Percentiles rank a stretch among this genome's conserved stretches.
Evolutionary conservation across 2,888 invertebrate species (phyloP).

Genomic region (Cheilosia vulpina): DNA sequence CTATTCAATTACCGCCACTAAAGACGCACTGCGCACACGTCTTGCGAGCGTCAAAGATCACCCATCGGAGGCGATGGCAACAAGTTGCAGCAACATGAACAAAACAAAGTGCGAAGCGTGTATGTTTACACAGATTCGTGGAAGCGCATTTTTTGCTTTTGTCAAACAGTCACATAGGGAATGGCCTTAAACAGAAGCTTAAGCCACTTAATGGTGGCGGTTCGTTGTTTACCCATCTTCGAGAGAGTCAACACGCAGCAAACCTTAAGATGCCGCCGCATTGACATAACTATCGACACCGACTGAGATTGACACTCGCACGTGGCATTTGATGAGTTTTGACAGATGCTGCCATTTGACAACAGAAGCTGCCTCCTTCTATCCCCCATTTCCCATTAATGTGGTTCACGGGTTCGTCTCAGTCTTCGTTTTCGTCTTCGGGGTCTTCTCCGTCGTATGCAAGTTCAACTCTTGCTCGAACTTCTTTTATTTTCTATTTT

Average conservation of each 20-base stretch:
- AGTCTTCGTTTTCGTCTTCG: neutral
- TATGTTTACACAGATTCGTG: constrained; percentile 45
- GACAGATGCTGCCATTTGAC: constrained; percentile 53
- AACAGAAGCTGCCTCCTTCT: constrained; percentile 10
- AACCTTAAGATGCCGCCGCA: constrained; percentile 39
- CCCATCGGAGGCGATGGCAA: constrained; percentile 52
- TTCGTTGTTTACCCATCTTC: constrained; percentile 24
- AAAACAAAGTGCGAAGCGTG: constrained; percentile 21
- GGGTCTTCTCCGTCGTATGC: neutral
- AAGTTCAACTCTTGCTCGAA: neutral
- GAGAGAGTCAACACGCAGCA: constrained; percentile 29
- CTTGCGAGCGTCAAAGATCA: constrained; percentile 43
- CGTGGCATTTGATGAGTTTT: constrained; percentile 71
- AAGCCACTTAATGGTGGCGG: constrained; percentile 50
- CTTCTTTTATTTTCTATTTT: constrained; percentile 16
- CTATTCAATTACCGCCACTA: constrained; percentile 74
- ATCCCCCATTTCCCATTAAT: neutral
- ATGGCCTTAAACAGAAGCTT: constrained; percentile 52
- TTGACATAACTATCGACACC: constrained; percentile 40
- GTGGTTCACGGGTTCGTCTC: neutral
- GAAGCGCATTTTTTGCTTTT: constrained; percentile 26
- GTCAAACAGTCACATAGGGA: neutral
- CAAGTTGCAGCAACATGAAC: constrained; percentile 69
- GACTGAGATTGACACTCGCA: constrained; percentile 20
- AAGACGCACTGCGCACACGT: constrained; percentile 63